Conservation (phyloP, 1,140 invertebrate genomes). For the Drosophila bocqueti region DNA sequence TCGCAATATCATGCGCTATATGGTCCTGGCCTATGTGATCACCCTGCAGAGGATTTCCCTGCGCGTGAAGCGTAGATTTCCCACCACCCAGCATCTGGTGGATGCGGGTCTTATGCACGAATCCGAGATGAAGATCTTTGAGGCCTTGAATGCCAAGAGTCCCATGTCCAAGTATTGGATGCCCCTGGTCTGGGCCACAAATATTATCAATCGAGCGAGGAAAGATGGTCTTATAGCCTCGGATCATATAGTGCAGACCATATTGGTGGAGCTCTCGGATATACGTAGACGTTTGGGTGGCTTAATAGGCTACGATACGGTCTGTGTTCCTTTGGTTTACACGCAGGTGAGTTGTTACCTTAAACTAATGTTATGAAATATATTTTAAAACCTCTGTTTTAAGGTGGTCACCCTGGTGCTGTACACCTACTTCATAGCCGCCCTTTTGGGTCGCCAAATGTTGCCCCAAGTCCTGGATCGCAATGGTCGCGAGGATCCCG, state of each 20-base stretch:
- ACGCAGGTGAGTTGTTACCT: constrained; percentile 91
- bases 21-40: constrained; percentile 94
- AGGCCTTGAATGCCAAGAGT: constrained; percentile 93
- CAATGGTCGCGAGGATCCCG: constrained; percentile 88
- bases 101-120: constrained; percentile 96
- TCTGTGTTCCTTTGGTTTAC: constrained; percentile 98
- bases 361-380: background rate
- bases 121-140: constrained; percentile 95
- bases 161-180: constrained; percentile 97
- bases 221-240: constrained; percentile 92
- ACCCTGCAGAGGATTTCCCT: constrained; percentile 94
- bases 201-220: constrained; percentile 93
- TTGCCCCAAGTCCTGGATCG: constrained; percentile 87
- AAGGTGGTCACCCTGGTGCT: constrained; percentile 95
- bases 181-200: constrained; percentile 95
- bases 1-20: constrained; percentile 95
- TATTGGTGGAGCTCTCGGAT: constrained; percentile 93
- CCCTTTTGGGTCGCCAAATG: constrained; percentile 93
- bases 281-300: constrained; percentile 92
- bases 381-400: background rate
- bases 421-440: constrained; percentile 96
- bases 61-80: constrained; percentile 94
- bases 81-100: constrained; percentile 95
- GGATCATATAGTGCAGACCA: constrained; percentile 94
- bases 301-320: constrained; percentile 97